Evolutionary conservation across 2,888 invertebrate species (phyloP).

Genomic region (Orthosia gracilis): DNA sequence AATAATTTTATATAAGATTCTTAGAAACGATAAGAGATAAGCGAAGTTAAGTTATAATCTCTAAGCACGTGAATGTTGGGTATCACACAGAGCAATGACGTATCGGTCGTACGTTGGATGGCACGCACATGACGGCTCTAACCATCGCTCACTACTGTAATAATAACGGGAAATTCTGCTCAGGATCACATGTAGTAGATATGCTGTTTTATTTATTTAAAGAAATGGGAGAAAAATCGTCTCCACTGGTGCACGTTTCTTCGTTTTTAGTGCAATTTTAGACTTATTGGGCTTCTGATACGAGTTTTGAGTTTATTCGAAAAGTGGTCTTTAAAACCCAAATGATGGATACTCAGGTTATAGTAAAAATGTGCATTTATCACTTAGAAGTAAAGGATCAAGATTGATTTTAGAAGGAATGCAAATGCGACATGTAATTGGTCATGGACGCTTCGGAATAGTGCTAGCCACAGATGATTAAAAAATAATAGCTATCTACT

Average conservation of each 20-base stretch:
- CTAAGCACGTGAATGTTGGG: conserved; percentile 19
- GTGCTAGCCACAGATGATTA: background rate
- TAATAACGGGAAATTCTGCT: conserved; percentile 55
- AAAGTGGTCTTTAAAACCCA: background rate
- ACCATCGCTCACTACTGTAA: conserved; percentile 59
- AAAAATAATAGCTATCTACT: background rate
- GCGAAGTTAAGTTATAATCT: conserved; percentile 1
- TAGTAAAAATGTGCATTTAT: background rate
- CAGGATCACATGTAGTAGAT: conserved; percentile 45
- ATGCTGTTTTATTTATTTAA: conserved; percentile 36
- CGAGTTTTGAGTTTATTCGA: background rate
- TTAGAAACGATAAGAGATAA: conserved; percentile 28
- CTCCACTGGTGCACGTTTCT: background rate
- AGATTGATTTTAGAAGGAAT: background rate
- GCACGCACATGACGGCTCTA: conserved; percentile 52
- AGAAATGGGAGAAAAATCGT: conserved; percentile 7
- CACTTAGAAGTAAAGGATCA: background rate
- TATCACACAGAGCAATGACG: conserved; percentile 54
- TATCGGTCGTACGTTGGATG: conserved; percentile 36
- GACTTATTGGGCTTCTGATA: background rate
- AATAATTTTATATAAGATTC: conserved; percentile 22
- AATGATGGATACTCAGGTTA: too few relatives aligned
- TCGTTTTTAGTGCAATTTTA: too few relatives aligned
- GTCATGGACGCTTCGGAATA: background rate
- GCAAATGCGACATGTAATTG: conserved; percentile 2